Evolutionary conservation across 2,113 vertebrate species (phyloP).

Genomic region (Danio rerio): GRCz12tu NC_133191.1:25695501-25696000

Average conservation of each 20-base stretch:
- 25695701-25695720: background rate
- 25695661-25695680: background rate
- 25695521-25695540: background rate
- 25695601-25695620: background rate
- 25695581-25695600: background rate
- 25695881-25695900: conserved; percentile 4
- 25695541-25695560: background rate
- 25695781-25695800: background rate
- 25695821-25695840: conserved; percentile 8
- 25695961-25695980: conserved; percentile 35
- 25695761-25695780: background rate
- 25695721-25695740: conserved; percentile 7
- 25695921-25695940: conserved; percentile 36
- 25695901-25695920: conserved; percentile 6
- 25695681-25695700: background rate
- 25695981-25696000: background rate
- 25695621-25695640: conserved; percentile 20
- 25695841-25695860: conserved; percentile 5
- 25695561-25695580: conserved; percentile 12
- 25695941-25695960: conserved; percentile 30
- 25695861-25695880: background rate
- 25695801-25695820: background rate
- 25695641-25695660: conserved; percentile 13
- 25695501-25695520: background rate
- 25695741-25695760: background rate